Evolutionary conservation across 2,797 vertebrate genomes (phyloP), one percentile per base, ranked within the genome.

Genomic region (Ctenopoma kingsleyae): DNA sequence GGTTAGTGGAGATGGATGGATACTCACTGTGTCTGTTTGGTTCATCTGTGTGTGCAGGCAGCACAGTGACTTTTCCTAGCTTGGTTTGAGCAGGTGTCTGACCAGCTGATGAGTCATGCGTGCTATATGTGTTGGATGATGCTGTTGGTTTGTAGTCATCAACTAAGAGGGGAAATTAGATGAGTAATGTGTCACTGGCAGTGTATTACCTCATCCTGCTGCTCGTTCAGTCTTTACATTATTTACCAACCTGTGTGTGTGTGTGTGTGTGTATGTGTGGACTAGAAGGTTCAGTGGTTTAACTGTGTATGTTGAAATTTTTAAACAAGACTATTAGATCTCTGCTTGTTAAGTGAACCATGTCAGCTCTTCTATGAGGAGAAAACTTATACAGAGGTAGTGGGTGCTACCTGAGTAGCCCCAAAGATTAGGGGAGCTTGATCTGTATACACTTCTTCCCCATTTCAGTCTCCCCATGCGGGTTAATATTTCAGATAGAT

Each of bases 1-100:
- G 94, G 94, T 95, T 52, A 90, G 93, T 93, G 63, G 51, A 60
- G 61, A 13, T 4, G 27, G 20, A 60, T 49, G 0, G 35, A 56
- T 16, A 66, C 15, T 12, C 1, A 15, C n/a, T 32, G 16, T 16
- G 55, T 36, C 38, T 23, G 40, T 48, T 13, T 47, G 17, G 40
- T 23, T 40, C 4, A 10, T 58, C 27, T 78, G 22, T 67, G 17
- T 67, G 17, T 40, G 60, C 22, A 38, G 54, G 22, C 15, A 12
- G 55, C 48, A 5, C 1, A 8, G 49, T 20, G 74, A 65, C 17
- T 41, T 58, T 3, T 23, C 36, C 23, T 48, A 1, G 41, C n/a
- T 20, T 9, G 68, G 25, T 60, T 46, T 12, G 50, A 86, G 77
- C 90, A 91, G 85, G 82, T 91, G 91, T 76, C 55, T 52, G 41